Conservation (phyloP, 2,113 vertebrate genomes). For the Cathartes aura region DNA sequence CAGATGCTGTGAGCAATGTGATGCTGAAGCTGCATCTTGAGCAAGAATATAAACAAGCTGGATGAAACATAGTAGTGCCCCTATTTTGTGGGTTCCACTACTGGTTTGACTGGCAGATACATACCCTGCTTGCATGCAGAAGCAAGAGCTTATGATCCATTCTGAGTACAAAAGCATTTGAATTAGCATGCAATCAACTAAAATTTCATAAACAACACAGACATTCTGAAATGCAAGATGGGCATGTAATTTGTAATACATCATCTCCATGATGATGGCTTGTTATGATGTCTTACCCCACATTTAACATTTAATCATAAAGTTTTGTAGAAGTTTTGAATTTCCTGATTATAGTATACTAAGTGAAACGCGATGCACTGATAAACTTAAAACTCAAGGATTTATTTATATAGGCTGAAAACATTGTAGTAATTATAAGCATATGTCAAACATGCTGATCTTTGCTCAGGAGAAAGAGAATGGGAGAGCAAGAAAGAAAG, state of each 20-base stretch:
- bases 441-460: not conserved
- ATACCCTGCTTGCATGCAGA: not conserved
- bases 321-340: not conserved
- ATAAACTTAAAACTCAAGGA: not conserved
- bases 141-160: not conserved
- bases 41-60: not conserved
- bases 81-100: not conserved
- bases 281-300: not conserved
- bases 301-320: not conserved
- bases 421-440: not conserved
- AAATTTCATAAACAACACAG: not conserved
- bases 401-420: not conserved
- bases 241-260: not conserved
- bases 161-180: not conserved
- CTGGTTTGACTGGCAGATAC: not conserved
- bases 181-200: not conserved
- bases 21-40: not conserved
- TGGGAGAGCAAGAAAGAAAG: not conserved
- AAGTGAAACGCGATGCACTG: not conserved
- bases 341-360: not conserved
- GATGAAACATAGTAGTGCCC: not conserved
- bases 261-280: not conserved
- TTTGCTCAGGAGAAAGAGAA: not conserved
- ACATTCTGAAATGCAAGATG: not conserved
- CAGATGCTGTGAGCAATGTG: not conserved